phyloP scores from a whole-genome alignment of 2,797 vertebrate genomes.

The Chanos chanos region DNA sequence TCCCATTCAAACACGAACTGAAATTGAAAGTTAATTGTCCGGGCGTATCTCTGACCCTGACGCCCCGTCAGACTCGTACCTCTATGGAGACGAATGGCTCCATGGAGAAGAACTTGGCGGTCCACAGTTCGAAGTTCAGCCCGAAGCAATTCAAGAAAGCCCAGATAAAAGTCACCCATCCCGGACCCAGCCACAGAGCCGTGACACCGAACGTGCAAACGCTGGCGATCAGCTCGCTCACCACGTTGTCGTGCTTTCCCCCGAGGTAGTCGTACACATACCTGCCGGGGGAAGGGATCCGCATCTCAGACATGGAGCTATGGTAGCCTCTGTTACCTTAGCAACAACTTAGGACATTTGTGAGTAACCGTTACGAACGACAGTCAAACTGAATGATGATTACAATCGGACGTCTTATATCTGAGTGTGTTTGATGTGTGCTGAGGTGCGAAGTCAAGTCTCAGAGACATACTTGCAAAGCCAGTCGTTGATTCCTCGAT shows the following conservation, averaged over 20 bases:
- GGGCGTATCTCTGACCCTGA: not conserved
- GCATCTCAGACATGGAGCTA: too few relatives aligned
- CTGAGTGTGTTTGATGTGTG: too few relatives aligned
- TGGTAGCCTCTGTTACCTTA: too few relatives aligned
- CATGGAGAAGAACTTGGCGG: constrained; percentile 80
- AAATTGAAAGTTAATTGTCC: not conserved
- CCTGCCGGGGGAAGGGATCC: constrained; percentile 56
- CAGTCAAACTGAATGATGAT: too few relatives aligned
- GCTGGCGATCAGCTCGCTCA: constrained; percentile 85
- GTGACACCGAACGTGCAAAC: constrained; percentile 82
- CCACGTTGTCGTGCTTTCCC: constrained; percentile 76
- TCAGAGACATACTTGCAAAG: constrained; percentile 93
- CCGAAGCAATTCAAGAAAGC: constrained; percentile 92
- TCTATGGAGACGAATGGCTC: constrained; percentile 80
- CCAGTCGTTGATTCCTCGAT: constrained; percentile 97
- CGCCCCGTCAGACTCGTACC: constrained; percentile 62
- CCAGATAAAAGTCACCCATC: constrained; percentile 85
- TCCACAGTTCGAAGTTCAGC: constrained; percentile 96
- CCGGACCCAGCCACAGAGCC: constrained; percentile 90
- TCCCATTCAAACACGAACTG: too few relatives aligned
- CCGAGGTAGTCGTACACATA: constrained; percentile 91
- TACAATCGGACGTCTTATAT: too few relatives aligned
- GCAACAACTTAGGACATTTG: too few relatives aligned
- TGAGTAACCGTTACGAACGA: too few relatives aligned
- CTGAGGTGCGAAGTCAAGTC: too few relatives aligned